phyloP scores from a whole-genome alignment of 1,140 invertebrate species.

The Protaetia brevitarsis region DNA sequence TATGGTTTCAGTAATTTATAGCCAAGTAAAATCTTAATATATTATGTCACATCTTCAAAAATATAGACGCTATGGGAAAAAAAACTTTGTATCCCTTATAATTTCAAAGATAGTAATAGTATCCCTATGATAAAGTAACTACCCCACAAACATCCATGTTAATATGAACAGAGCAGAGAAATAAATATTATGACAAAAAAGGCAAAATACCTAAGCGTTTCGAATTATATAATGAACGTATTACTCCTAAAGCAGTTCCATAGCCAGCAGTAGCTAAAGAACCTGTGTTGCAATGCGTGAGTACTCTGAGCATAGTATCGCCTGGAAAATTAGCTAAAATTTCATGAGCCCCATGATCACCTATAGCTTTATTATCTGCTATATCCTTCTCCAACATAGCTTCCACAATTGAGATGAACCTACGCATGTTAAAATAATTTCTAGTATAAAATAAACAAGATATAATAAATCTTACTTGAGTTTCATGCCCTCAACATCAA shows the following conservation, averaged over 20 bases:
- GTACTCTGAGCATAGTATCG: slow-evolving; percentile 62
- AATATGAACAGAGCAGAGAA: not conserved
- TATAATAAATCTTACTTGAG: slow-evolving; percentile 54
- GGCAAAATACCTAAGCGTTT: slow-evolving; percentile 68
- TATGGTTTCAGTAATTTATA: no score
- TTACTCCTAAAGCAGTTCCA: slow-evolving; percentile 95
- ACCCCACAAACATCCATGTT: no score
- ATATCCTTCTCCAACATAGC: slow-evolving; percentile 83
- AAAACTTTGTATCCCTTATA: no score
- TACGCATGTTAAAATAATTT: no score
- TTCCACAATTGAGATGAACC: slow-evolving; percentile 73
- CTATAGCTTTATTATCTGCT: slow-evolving; percentile 80
- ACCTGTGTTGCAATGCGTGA: slow-evolving; percentile 98
- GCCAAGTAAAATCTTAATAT: no score
- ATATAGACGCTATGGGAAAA: no score
- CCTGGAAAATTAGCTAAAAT: slow-evolving; percentile 61
- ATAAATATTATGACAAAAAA: not conserved
- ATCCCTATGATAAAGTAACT: no score
- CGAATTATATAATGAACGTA: slow-evolving; percentile 71
- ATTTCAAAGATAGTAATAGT: no score
- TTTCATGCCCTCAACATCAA: slow-evolving; percentile 65
- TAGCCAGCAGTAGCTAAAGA: slow-evolving; percentile 95
- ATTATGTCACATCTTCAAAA: no score
- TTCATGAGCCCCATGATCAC: slow-evolving; percentile 72
- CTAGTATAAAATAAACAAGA: no score